phyloP scores from a whole-genome alignment of 2,888 invertebrate species.

The Himalopsyche japonica region DNA sequence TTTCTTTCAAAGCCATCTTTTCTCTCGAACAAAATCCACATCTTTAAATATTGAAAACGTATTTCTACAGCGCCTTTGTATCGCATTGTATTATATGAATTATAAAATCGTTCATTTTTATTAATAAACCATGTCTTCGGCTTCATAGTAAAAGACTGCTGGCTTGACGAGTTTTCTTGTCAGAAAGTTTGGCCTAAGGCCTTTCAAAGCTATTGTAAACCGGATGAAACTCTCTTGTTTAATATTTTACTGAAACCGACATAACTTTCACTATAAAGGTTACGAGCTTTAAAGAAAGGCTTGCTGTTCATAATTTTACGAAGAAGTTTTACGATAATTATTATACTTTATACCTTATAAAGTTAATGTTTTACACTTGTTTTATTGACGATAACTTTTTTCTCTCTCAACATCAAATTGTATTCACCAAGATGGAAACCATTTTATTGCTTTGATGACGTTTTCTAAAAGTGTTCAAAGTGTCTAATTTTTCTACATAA shows the following conservation, averaged over 20 bases:
- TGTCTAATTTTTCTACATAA: too few species aligned
- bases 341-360: background rate
- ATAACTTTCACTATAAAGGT: background rate
- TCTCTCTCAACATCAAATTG: background rate
- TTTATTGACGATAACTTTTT: background rate
- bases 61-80: too few species aligned
- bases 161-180: background rate
- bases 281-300: background rate
- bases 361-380: background rate
- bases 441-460: too few species aligned
- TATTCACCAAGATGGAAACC: background rate
- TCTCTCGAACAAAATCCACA: too few species aligned
- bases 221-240: background rate
- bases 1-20: too few species aligned
- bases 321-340: background rate
- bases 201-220: background rate
- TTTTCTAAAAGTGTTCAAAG: too few species aligned
- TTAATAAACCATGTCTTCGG: background rate
- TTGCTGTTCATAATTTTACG: background rate
- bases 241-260: background rate
- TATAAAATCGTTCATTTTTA: background rate
- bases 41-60: too few species aligned
- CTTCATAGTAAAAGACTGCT: background rate
- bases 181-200: background rate
- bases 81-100: too few species aligned